Conservation (phyloP, 2,797 vertebrate species). For the Epinephelus awoara region DNA sequence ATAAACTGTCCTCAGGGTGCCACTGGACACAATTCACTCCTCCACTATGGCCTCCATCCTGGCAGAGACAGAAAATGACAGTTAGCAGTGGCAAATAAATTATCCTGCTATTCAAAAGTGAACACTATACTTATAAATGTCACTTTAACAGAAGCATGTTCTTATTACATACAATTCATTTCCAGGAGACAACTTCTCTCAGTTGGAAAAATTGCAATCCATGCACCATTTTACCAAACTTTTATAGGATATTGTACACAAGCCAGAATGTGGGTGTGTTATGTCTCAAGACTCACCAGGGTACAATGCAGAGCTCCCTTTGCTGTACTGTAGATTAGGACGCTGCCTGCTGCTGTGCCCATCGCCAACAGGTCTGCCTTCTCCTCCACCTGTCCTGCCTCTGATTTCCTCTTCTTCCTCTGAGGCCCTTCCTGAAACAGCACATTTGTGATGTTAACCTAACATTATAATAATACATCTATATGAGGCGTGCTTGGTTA, state of each 20-base stretch:
- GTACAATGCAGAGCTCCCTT: constrained; percentile 97
- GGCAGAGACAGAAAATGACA: constrained; percentile 31
- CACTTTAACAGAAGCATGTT: not conserved
- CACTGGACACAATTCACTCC: constrained; percentile 95
- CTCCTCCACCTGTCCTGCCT: constrained; percentile 84
- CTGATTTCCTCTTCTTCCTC: constrained; percentile 98
- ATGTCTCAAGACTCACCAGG: constrained; percentile 86
- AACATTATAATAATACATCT: no score
- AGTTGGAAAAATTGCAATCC: no score
- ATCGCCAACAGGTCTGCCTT: constrained; percentile 94
- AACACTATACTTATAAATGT: no score
- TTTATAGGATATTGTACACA: fast-evolving
- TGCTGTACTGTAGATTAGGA: constrained; percentile 96
- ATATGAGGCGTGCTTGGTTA: fast-evolving
- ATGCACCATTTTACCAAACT: no score
- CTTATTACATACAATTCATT: not conserved
- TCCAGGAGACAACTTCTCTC: not conserved
- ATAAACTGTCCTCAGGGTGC: constrained; percentile 91
- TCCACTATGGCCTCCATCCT: constrained; percentile 94
- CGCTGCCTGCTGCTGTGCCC: constrained; percentile 95
- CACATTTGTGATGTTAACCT: not conserved
- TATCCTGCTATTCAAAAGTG: not conserved
- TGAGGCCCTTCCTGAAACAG: constrained; percentile 92
- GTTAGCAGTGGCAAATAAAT: not conserved
- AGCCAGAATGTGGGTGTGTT: no score